Conservation (phyloP, 2,113 vertebrate genomes). For the Eulemur rufifrons region DNA sequence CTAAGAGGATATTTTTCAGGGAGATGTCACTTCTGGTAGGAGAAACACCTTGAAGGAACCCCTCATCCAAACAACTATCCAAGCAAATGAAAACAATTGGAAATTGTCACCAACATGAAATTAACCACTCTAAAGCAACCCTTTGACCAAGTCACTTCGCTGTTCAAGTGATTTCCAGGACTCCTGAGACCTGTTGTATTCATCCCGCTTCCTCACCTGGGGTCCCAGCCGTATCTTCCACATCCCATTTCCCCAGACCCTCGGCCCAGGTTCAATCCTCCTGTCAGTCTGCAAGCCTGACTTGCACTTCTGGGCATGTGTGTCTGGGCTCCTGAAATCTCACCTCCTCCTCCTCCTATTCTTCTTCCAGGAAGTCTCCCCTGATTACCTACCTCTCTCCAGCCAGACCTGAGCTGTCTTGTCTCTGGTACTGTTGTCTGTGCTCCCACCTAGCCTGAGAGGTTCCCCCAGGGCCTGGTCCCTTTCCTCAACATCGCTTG, state of each 20-base stretch:
- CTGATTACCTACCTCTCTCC: not conserved
- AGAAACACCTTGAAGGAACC: not conserved
- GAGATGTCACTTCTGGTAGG: not conserved
- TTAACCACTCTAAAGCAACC: not conserved
- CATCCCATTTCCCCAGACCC: not conserved
- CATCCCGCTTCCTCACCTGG: not conserved
- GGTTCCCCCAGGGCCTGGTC: not conserved
- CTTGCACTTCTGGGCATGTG: not conserved
- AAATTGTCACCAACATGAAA: not conserved
- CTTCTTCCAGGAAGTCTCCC: not conserved
- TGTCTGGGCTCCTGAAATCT: not conserved
- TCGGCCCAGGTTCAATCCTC: not conserved
- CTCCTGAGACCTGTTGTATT: not conserved
- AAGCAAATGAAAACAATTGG: not conserved
- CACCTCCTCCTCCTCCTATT: not conserved
- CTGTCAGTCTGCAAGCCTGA: not conserved
- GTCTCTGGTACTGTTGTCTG: not conserved
- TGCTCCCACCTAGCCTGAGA: fast-evolving
- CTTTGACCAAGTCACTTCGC: not conserved
- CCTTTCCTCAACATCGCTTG: not conserved
- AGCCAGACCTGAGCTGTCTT: not conserved
- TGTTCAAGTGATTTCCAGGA: not conserved
- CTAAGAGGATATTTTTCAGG: not conserved
- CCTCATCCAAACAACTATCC: not conserved
- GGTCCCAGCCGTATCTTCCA: not conserved